Percentiles rank a stretch among this genome's conserved stretches.
Conservation (phyloP, 2,888 invertebrate species). For the Nyleta sp. region DNA sequence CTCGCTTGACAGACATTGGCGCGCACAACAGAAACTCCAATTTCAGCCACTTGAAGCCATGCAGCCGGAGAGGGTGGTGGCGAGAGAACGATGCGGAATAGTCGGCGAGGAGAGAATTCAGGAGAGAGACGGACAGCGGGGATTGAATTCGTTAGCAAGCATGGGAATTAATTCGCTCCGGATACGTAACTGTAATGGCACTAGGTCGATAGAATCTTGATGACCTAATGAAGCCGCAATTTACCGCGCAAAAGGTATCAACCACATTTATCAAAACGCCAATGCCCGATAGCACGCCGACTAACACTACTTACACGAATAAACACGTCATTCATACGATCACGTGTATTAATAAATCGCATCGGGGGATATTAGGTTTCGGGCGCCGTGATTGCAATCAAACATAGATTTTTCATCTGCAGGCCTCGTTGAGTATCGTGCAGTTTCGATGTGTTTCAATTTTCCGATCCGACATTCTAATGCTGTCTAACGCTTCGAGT, state of each 20-base stretch:
- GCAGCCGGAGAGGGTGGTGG: constrained; percentile 61
- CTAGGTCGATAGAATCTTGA: constrained; percentile 71
- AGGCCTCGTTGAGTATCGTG: not conserved
- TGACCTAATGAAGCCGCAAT: constrained; percentile 70
- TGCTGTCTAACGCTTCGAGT: no score
- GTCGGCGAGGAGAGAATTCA: constrained; percentile 48
- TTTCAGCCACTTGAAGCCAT: constrained; percentile 69
- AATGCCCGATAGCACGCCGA: constrained; percentile 48
- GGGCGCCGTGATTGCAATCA: not conserved
- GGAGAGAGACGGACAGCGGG: constrained; percentile 50
- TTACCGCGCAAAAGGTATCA: constrained; percentile 64
- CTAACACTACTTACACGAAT: constrained; percentile 53
- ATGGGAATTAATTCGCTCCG: constrained; percentile 73
- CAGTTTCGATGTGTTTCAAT: no score
- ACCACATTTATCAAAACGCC: constrained; percentile 54
- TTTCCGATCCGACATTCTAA: no score
- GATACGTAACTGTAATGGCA: constrained; percentile 70
- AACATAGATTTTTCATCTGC: not conserved
- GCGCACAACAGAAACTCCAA: constrained; percentile 66
- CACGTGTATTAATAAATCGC: constrained; percentile 30
- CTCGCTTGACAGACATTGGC: constrained; percentile 70
- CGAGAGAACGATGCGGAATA: constrained; percentile 57
- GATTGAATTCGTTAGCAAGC: constrained; percentile 70
- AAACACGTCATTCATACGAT: constrained; percentile 36
- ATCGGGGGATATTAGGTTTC: not conserved